Percentiles rank a stretch among this genome's conserved stretches.
Conservation (phyloP, 2,113 vertebrate species). For the Butorides virescens region DNA sequence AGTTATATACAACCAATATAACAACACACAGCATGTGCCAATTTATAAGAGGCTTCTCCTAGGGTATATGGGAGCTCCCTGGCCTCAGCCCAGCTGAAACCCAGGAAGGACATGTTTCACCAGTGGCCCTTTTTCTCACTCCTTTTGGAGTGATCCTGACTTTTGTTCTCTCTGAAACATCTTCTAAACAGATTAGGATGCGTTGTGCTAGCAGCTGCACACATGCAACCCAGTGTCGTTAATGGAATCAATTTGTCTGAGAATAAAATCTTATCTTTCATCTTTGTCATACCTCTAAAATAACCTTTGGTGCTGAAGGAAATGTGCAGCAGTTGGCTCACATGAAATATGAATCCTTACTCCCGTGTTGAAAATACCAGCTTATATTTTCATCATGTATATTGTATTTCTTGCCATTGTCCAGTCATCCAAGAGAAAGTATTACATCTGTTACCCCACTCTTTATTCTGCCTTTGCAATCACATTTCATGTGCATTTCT, state of each 20-base stretch:
- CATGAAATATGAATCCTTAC: background rate
- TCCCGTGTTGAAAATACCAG: background rate
- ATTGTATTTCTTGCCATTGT: background rate
- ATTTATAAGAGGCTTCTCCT: background rate
- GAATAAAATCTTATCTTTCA: background rate
- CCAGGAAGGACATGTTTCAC: background rate
- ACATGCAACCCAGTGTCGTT: background rate
- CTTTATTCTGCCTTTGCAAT: background rate
- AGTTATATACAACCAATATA: background rate
- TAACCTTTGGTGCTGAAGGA: background rate
- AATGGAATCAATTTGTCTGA: background rate
- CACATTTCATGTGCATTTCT: background rate
- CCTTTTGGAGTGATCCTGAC: background rate
- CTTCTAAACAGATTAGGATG: background rate
- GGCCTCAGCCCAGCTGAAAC: background rate
- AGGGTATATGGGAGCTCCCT: background rate
- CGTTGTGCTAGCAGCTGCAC: background rate
- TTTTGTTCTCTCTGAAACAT: background rate
- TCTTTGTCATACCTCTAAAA: conserved; percentile 9
- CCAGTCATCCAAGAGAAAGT: background rate
- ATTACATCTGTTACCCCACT: background rate
- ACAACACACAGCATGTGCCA: accelerated
- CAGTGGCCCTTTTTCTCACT: background rate
- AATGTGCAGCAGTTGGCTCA: background rate
- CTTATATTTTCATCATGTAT: conserved; percentile 1